phyloP scores from a whole-genome alignment of 2,888 invertebrate genomes.

The Drosophila picticornis region DNA sequence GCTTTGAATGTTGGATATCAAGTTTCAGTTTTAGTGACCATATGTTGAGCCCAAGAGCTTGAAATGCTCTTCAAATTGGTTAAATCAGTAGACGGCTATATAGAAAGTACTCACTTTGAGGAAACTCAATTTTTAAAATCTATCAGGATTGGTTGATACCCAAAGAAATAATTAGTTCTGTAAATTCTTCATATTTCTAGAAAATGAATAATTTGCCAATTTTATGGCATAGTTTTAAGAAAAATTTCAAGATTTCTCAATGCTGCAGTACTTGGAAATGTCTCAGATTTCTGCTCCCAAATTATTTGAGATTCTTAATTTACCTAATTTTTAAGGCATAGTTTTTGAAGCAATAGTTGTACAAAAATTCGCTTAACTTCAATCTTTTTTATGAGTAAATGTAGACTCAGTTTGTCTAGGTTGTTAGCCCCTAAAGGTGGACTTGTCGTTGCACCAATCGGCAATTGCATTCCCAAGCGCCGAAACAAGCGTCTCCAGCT shows the following conservation, averaged over 20 bases:
- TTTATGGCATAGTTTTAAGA: background rate
- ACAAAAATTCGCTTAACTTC: background rate
- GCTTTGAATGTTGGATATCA: constrained; percentile 11
- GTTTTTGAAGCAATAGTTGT: background rate
- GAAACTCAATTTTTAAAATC: background rate
- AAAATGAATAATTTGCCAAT: background rate
- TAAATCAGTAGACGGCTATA: background rate
- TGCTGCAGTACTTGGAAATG: background rate
- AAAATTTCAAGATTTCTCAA: background rate
- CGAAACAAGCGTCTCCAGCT: constrained; percentile 16
- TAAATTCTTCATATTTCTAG: background rate
- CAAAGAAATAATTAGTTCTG: background rate
- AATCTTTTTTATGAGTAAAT: background rate
- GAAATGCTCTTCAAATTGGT: constrained; percentile 1
- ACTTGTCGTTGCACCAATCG: background rate
- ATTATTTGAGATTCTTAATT: background rate
- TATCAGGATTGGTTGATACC: background rate
- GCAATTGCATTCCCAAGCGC: constrained; percentile 48
- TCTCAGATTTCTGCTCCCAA: background rate
- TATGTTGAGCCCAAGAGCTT: constrained; percentile 17
- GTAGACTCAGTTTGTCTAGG: background rate
- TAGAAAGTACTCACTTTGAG: background rate
- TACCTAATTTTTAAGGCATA: background rate
- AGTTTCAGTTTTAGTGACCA: constrained; percentile 14
- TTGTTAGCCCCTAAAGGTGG: constrained; percentile 4